Conservation (phyloP, 2,113 vertebrate species). For the Hippocampus zosterae region DNA sequence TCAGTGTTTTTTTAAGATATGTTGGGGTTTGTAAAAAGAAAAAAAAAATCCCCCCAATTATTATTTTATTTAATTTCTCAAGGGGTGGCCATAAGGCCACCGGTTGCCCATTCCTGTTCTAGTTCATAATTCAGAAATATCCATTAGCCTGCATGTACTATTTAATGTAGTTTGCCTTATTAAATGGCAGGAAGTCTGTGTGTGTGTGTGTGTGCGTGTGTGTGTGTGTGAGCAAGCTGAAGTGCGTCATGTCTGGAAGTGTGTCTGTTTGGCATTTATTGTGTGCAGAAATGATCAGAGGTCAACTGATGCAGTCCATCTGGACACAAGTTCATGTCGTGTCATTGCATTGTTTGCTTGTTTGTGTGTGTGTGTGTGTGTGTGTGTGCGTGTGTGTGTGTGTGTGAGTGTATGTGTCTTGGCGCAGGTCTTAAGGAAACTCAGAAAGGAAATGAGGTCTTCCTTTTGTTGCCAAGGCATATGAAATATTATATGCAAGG, state of each 20-base stretch:
- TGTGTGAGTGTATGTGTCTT: slow-evolving; percentile 12
- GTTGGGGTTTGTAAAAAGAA: too few species aligned
- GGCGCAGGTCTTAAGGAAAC: slow-evolving; percentile 37
- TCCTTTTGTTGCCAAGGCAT: slow-evolving; percentile 44
- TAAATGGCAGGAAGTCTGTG: background rate
- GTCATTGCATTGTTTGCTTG: slow-evolving; percentile 14
- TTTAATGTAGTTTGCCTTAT: background rate
- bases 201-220: slow-evolving; percentile 8
- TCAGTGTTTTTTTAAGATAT: too few species aligned
- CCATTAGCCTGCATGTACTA: too few species aligned
- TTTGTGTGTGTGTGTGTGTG: slow-evolving; percentile 2
- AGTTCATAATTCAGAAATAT: too few species aligned
- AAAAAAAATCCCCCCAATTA: too few species aligned
- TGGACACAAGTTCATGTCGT: slow-evolving; percentile 30
- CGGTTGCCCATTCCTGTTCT: too few species aligned
- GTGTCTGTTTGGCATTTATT: slow-evolving; percentile 22
- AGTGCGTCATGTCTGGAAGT: slow-evolving; percentile 7
- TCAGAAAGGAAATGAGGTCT: slow-evolving; percentile 9
- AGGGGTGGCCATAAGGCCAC: too few species aligned
- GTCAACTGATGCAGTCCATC: slow-evolving; percentile 46
- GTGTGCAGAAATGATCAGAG: slow-evolving; percentile 21
- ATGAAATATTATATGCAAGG: slow-evolving; percentile 44
- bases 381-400: slow-evolving; percentile 17
- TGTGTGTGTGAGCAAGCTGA: background rate
- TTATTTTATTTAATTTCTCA: too few species aligned